Evolutionary conservation across 2,113 vertebrate genomes (phyloP), one percentile per base, ranked within the genome.

Genomic region (Oryzias celebensis): DNA sequence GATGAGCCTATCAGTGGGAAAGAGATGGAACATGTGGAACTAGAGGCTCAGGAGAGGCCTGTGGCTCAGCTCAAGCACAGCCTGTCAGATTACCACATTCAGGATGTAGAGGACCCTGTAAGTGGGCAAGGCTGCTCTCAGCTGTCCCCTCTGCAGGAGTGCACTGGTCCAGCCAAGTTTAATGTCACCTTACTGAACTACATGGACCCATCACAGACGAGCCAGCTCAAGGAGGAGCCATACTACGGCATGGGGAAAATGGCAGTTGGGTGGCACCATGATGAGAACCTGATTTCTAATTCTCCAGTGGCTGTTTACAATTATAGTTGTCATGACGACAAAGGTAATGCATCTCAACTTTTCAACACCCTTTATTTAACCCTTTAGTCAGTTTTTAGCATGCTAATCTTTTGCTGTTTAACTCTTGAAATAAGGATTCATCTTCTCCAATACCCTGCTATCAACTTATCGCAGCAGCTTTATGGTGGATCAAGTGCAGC

Each of bases 181-280:
- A 99, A 98, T 15, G 83, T 99, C 82, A 96, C 95, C 48, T 86
- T 99, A 84, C 91, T 99, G 62, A 99, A 99, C 90, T 98, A 97
- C 86, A 98, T 99, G 96, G 95, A 99, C 87, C 96, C 97, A 0
- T 84, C 90, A 10, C 84, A 93, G 67, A 96, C 96, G 94, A 85
- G 83, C 2, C 95, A 94, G 68, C 93, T 98, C 76, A 99, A 96
- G 80, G 95, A 95, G 69, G 97, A 99, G 20, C 96, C 96, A 0
- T 99, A 99, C 74, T 99, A 96, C 44, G 96, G 94, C 69, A 99
- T 99, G 97, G 96, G 97, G 28, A 95, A 89, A 72, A 96, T 98
- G 96, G 96, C 97, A 0, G 96, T 99, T 68, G 96, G 97, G 76
- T 99, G 97, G 97, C 97, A 99, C 78, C 96, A 98, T 0, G 97